phyloP scores from a whole-genome alignment of 2,888 invertebrate species.

The Tipula confusa region DNA sequence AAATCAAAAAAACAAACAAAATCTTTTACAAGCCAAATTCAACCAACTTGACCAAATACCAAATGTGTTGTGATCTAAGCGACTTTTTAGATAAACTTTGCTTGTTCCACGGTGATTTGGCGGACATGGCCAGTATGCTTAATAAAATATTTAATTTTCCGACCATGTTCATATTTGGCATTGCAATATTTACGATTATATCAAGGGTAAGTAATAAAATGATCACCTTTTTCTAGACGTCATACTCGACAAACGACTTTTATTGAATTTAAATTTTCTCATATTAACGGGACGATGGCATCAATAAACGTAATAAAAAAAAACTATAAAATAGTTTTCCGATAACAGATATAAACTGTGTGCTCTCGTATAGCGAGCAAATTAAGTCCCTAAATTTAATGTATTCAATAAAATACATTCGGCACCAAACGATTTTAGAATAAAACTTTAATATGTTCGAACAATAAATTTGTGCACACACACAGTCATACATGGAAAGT shows the following conservation, averaged over 20 bases:
- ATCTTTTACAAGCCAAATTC: background rate
- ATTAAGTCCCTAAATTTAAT: background rate
- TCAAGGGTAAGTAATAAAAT: background rate
- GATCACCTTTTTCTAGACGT: background rate
- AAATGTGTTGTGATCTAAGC: background rate
- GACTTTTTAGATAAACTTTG: background rate
- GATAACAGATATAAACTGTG: background rate
- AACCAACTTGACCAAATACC: background rate
- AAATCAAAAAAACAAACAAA: background rate
- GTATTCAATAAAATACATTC: background rate
- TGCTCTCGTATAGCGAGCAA: background rate
- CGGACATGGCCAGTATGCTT: background rate
- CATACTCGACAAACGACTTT: too few relatives aligned
- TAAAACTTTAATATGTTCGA: background rate
- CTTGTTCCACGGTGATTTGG: background rate
- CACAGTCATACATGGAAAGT: background rate
- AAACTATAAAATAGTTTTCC: background rate
- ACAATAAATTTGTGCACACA: background rate
- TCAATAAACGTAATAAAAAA: background rate
- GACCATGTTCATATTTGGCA: background rate
- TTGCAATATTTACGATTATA: slow-evolving; percentile 20
- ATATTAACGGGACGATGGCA: background rate
- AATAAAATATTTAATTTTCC: slow-evolving; percentile 25
- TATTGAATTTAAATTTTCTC: too few relatives aligned
- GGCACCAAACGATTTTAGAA: background rate